Evolutionary conservation across 2,113 vertebrate genomes (phyloP).

Genomic region (Phycodurus eques): DNA sequence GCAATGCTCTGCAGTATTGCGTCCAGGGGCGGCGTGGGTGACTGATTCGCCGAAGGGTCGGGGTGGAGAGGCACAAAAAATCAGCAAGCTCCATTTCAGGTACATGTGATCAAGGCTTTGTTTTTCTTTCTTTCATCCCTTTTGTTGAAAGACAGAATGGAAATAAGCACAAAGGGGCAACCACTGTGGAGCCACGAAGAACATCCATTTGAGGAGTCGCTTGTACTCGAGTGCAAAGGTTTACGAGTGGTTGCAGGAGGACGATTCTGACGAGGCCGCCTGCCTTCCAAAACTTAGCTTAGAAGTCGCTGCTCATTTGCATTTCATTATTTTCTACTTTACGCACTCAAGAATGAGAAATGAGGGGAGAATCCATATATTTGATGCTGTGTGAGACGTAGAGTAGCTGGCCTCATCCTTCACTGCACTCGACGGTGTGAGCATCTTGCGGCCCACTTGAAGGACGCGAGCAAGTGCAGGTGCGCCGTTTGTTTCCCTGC

Average conservation of each 20-base stretch:
- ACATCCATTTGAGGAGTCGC: constrained; percentile 8
- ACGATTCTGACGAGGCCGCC: constrained; percentile 1
- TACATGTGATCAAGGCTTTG: constrained; percentile 25
- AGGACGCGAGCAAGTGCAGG: background rate
- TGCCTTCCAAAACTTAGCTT: background rate
- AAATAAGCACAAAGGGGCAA: constrained; percentile 26
- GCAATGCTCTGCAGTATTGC: constrained; percentile 53
- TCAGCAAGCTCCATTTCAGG: background rate
- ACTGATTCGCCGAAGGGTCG: constrained; percentile 33
- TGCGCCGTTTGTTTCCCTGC: background rate
- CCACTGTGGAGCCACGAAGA: constrained; percentile 9
- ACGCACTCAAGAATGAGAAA: background rate
- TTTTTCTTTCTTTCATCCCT: constrained; percentile 1
- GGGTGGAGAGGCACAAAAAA: constrained; percentile 15
- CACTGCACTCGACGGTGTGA: background rate
- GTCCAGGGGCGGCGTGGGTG: constrained; percentile 29
- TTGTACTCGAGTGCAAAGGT: constrained; percentile 20
- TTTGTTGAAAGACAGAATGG: background rate
- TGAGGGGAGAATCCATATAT: background rate
- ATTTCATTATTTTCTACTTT: constrained; percentile 3
- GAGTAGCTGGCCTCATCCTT: background rate
- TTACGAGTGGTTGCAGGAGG: constrained; percentile 11
- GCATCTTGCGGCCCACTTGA: background rate
- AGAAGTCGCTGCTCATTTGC: constrained; percentile 1
- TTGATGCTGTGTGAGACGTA: background rate